phyloP scores from a whole-genome alignment of 2,113 vertebrate genomes.

The Brachypodius melanocephalos region DNA sequence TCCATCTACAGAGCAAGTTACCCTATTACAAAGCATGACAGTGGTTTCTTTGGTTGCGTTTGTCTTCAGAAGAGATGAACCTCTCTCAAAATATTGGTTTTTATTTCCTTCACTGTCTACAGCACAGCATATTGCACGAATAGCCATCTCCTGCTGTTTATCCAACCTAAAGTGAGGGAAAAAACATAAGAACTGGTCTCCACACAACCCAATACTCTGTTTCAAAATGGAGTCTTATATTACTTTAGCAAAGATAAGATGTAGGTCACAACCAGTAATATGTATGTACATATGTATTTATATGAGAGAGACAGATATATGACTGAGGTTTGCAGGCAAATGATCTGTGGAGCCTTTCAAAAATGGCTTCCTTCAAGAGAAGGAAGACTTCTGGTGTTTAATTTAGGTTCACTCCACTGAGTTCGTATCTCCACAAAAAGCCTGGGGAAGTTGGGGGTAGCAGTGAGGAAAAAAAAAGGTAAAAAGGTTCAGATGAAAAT shows the following conservation, averaged over 20 bases:
- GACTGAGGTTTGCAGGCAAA: background rate
- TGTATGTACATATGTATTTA: background rate
- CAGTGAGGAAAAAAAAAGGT: background rate
- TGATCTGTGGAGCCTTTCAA: background rate
- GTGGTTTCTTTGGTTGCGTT: background rate
- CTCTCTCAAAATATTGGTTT: background rate
- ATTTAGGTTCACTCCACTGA: background rate
- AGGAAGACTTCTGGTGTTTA: background rate
- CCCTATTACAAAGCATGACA: background rate
- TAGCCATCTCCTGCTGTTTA: background rate
- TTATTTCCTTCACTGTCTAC: background rate
- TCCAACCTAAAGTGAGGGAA: background rate
- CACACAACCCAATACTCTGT: background rate
- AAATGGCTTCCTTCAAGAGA: background rate
- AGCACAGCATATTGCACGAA: background rate
- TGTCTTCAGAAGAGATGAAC: background rate
- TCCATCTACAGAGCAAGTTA: background rate
- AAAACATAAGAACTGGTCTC: accelerated
- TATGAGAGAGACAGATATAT: background rate
- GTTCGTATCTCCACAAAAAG: background rate
- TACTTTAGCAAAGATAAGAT: background rate
- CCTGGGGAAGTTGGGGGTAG: background rate
- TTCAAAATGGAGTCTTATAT: background rate
- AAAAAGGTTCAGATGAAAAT: background rate
- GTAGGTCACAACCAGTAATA: background rate